Conservation (phyloP, 2,113 vertebrate species). For the Dicaeum eximium region DNA sequence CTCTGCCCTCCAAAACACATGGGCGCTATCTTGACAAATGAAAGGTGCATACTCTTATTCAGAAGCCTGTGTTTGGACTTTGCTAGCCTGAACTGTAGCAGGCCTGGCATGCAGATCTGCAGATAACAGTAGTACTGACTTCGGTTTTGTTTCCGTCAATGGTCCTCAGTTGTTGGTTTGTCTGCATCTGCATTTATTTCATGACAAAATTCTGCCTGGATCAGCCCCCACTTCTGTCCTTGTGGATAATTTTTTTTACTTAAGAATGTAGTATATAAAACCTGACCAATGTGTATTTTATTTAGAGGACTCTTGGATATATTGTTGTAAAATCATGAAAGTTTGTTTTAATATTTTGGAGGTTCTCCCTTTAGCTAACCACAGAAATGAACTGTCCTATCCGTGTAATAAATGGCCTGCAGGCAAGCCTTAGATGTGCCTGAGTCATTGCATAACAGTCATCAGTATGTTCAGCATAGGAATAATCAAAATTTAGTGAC, state of each 20-base stretch:
- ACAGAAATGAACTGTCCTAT: not conserved
- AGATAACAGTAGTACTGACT: not conserved
- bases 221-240: not conserved
- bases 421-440: not conserved
- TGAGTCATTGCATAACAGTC: not conserved
- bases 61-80: not conserved
- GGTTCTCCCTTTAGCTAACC: not conserved
- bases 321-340: slow-evolving; percentile 18
- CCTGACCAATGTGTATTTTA: not conserved
- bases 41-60: not conserved
- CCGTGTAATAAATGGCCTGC: not conserved
- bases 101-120: not conserved
- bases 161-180: not conserved
- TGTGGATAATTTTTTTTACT: not conserved
- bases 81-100: not conserved
- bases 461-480: not conserved
- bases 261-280: not conserved
- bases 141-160: not conserved
- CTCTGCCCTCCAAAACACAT: not conserved
- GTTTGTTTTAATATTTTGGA: not conserved
- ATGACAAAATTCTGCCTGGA: not conserved
- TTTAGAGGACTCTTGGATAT: slow-evolving; percentile 10
- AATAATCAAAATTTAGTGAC: not conserved
- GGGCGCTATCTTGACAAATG: not conserved
- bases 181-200: slow-evolving; percentile 24